Percentiles rank a stretch among this genome's conserved stretches.
These are phyloP conservation scores for Varanus komodoensis DNA, from an alignment of 2,113 vertebrate genomes.

Conservation along the genomic window DNA sequence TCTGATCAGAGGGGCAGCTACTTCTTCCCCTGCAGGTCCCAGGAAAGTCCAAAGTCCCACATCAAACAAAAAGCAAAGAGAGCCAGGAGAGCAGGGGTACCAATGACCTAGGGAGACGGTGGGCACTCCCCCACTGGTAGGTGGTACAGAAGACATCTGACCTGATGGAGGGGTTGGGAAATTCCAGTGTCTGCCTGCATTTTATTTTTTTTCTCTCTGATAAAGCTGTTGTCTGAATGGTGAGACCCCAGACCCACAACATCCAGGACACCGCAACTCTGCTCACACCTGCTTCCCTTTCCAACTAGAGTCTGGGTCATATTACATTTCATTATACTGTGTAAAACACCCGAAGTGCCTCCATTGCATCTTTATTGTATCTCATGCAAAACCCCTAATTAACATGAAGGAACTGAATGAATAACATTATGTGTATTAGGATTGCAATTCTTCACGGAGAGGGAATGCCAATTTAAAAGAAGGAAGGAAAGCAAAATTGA, in stretches of 20 bases:
- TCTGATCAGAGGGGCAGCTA: no score
- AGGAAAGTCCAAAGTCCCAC: not conserved
- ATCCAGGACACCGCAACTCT: not conserved
- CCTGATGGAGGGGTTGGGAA: no score
- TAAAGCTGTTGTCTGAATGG: no score
- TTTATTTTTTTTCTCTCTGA: no score
- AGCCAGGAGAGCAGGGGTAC: no score
- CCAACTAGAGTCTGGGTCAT: not conserved
- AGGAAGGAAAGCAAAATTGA: not conserved
- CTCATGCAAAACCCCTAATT: not conserved
- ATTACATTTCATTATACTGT: not conserved
- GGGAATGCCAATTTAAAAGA: slow-evolving; percentile 25
- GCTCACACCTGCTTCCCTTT: not conserved
- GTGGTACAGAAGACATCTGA: no score
- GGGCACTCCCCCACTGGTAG: no score
- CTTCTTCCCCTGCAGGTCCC: not conserved
- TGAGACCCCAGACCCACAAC: not conserved
- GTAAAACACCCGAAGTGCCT: not conserved
- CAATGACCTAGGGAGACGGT: no score
- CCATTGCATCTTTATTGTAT: not conserved
- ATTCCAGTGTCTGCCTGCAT: no score
- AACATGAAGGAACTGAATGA: not conserved
- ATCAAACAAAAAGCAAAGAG: no score
- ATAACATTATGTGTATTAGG: not conserved
- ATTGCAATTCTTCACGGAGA: not conserved